Percentiles rank a stretch among this genome's conserved stretches.
Conservation (phyloP, 1,140 invertebrate species). For the Drosophila nannoptera region DNA sequence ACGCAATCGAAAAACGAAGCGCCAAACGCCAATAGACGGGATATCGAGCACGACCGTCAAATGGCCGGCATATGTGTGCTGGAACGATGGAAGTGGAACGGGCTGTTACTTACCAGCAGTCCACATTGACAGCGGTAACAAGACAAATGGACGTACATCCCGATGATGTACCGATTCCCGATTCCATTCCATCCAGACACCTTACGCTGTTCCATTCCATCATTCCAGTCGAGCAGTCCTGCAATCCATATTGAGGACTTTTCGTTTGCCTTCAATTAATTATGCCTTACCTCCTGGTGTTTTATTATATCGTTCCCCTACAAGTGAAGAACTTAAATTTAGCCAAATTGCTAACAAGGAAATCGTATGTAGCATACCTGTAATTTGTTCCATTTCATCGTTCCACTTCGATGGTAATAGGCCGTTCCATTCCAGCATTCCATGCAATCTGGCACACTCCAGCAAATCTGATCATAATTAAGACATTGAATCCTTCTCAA, state of each 20-base stretch:
- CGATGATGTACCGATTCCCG: background rate
- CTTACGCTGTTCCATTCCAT: background rate
- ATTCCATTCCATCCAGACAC: background rate
- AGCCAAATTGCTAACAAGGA: no score
- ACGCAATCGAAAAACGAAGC: slow-evolving; percentile 21
- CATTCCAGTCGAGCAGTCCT: background rate
- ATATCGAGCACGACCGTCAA: no score
- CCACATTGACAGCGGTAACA: no score
- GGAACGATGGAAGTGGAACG: no score
- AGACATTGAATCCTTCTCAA: no score
- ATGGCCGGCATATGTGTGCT: no score
- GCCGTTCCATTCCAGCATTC: background rate
- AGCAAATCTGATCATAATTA: no score
- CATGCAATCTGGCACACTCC: background rate
- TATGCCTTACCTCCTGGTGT: background rate
- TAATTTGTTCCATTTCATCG: background rate
- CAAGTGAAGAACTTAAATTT: no score
- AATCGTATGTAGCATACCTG: no score
- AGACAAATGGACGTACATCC: background rate
- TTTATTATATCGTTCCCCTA: background rate
- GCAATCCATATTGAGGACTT: background rate
- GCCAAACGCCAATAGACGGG: slow-evolving; percentile 1
- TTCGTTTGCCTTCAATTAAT: background rate
- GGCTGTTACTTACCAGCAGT: no score
- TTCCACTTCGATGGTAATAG: background rate